Base-by-base conservation (phyloP, 2,888 invertebrate genomes). In the Masnerella sp. region DNA sequence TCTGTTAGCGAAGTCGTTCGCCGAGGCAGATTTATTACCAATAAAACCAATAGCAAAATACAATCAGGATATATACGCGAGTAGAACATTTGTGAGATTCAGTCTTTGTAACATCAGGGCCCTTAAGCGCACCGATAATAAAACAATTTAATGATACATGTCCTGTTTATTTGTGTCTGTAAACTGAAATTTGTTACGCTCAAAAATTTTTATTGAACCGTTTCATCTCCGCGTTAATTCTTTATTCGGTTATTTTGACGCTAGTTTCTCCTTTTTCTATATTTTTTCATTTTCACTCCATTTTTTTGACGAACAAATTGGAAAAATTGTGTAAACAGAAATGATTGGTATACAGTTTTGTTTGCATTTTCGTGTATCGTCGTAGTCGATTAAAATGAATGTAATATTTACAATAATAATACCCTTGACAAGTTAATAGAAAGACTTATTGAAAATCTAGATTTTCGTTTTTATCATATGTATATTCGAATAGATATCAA, bases 41-140 rank as follows among this genome's bases (percentile, higher is more conserved):
- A 84, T 84, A 84, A 83, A 84, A 79, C 81, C 83, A 85, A 83
- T 82, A 82, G 81, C 82, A 79, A 83, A 80, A 80, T 82, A 80
- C 82, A 79, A 80, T 82, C 79, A 81, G 80, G 71, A 77, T 80
- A 79, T 78, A 83, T 81, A 80, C 82, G 79, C 82, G 81, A 82
- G 82, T 82, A 79, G 82, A 80, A 74, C 78, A 79, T 77, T 80
- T 77, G 77, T 75, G 73, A 78, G 78, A 77, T 51, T 36, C 38
- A 45, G 42, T 45, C 47, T 52, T 45, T 52, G 61, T 47, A 61
- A 54, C 52, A 54, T 61, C 45, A 38, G 54, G 42, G 15, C 38
- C 28, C 28, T 69, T 69, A 61, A 61, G 45, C 61, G 36, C 51
- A 42, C 18, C 45, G 58, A 59, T 68, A 68, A 68, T 52, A 58